Evolutionary conservation across 1,140 invertebrate species (phyloP), one percentile per base, ranked within the genome.

Genomic region (Drosophila malerkotliana): DNA sequence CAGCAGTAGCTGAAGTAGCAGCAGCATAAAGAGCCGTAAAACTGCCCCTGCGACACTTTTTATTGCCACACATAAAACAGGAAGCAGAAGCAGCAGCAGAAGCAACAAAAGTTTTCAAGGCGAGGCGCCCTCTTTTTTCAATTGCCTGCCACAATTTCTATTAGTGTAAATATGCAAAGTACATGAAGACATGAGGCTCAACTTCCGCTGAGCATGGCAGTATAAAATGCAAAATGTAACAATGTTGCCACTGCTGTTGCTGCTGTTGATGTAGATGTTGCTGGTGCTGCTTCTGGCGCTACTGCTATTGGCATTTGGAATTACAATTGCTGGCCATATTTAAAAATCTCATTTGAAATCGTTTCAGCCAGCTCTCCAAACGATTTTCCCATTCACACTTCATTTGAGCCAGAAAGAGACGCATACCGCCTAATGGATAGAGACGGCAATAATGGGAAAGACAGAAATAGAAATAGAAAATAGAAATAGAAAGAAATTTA

Each of bases 151-250:
- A 72, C 83, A 89, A 83, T 88, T 88, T 88, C 83, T 89, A 89
- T 88, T 89, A 88, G 83, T 88, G 83, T 88, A 88, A 88, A 88
- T 89, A 88, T 88, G 83, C 84, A 88, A 89, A 88, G 79, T 88
- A 89, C 83, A 88, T 84, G 84, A 88, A 89, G 84, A 89, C 84
- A 88, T 89, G 83, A 83, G 83, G 84, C 79, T 88, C 76, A 73
- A 87, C 79, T 82, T 88, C 79, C 82, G 63, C 79, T 85, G 72
- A 76, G 80, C 79, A 83, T 83, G 78, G 77, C 77, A 83, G 79
- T 82, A 66, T 74, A 77, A 77, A 85, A 81, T 77, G 67, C 76
- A 81, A 81, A 85, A 72, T 81, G 73, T 74, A 77, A 82, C 82
- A 83, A 82, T 87, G 83, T 88, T 82, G 82, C 60, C 54, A 53